Conservation (phyloP, 2,888 invertebrate species). For the Stenolophus ochropezus region DNA sequence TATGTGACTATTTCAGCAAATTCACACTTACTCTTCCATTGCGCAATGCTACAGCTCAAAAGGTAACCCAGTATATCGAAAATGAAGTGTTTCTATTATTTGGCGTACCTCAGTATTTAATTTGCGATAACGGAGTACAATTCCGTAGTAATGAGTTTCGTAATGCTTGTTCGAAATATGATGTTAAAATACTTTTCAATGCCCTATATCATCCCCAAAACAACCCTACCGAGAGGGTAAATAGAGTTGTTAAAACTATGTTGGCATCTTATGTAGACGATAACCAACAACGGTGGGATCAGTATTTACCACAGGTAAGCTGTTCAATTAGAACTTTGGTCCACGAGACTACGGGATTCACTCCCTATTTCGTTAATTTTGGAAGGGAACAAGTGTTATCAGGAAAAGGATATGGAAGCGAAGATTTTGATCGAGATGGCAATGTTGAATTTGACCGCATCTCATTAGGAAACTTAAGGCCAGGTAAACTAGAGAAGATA, state of each 20-base stretch:
- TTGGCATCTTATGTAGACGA: conserved; percentile 60
- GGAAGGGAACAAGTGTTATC: conserved; percentile 63
- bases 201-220: conserved; percentile 66
- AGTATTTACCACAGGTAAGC: conserved; percentile 63
- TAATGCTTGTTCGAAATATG: conserved; percentile 51
- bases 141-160: conserved; percentile 52
- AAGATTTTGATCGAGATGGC: not conserved
- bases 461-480: not conserved
- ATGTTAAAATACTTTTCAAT: conserved; percentile 61
- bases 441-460: not conserved
- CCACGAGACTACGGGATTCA: conserved; percentile 64
- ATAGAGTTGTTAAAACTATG: no score
- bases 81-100: conserved; percentile 63
- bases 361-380: no score
- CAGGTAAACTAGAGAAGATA: not conserved
- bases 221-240: no score
- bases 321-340: conserved; percentile 65
- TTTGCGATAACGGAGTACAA: no score
- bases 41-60: conserved; percentile 35
- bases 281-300: conserved; percentile 64
- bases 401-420: no score
- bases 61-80: not conserved
- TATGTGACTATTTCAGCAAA: conserved; percentile 58
- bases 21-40: conserved; percentile 52
- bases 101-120: no score